A percentile compares a stretch with the other conserved stretches of the same genome.
Conservation (phyloP, 2,888 invertebrate species). For the Harpalus rubripes region DNA sequence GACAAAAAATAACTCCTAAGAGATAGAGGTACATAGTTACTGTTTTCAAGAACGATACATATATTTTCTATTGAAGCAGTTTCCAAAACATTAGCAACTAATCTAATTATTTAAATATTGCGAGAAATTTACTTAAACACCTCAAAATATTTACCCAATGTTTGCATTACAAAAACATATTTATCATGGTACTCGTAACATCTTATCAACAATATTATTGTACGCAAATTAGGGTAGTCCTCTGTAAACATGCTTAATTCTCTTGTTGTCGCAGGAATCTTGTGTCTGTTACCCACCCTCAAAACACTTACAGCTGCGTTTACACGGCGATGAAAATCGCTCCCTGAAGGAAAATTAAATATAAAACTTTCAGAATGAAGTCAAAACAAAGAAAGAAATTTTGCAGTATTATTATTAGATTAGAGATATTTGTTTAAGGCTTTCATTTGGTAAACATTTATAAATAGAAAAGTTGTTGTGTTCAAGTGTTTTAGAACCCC, state of each 20-base stretch:
- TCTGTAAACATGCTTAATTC: constrained; percentile 25
- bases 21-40: too few species aligned
- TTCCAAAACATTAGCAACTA: too few species aligned
- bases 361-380: not conserved
- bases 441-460: too few species aligned
- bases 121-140: not conserved
- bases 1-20: too few species aligned
- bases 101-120: not conserved
- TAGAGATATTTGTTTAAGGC: too few species aligned
- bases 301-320: constrained; percentile 5
- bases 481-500: too few species aligned
- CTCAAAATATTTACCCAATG: constrained; percentile 10
- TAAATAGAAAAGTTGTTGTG: too few species aligned
- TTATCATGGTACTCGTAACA: constrained; percentile 28
- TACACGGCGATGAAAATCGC: not conserved
- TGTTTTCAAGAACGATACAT: too few species aligned
- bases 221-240: constrained; percentile 27
- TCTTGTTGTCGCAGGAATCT: constrained; percentile 1
- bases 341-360: not conserved
- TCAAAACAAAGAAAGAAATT: too few species aligned
- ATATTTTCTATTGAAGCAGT: too few species aligned
- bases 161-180: constrained; percentile 31
- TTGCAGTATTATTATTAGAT: too few species aligned
- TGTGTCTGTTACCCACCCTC: not conserved
- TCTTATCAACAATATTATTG: constrained; percentile 40